Evolutionary conservation across 2,113 vertebrate species (phyloP), one percentile per base, ranked within the genome.

Genomic region (Macrotis lagotis): DNA sequence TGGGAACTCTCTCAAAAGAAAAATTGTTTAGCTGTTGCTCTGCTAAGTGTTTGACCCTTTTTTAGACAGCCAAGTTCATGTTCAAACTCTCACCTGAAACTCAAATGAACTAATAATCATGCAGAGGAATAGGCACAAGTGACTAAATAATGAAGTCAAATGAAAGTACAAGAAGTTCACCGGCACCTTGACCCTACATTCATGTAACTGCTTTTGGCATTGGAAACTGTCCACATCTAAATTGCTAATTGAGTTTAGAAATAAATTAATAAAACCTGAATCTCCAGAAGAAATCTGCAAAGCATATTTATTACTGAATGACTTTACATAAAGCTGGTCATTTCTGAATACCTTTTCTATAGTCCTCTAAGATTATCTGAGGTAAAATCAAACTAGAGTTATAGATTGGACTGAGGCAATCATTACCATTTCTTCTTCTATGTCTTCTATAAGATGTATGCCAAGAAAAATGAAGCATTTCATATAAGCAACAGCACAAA

Each of bases 211-310:
- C 25, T 93, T 93, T 90, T 92, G 93, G 89, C 93, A 97, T 95
- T 95, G 74, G 97, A 93, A 91, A 97, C 91, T 74, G 53, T 92
- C 96, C 50, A 95, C 96, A 74, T 3, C 96, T 98, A 97, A 97
- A 97, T 95, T 97, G 51, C 91, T 97, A 91, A 53, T 97, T 59
- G 94, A 95, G 97, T 98, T 97, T 96, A 96, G 53, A 96, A 95
- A 97, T 98, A 97, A 98, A 95, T 97, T 98, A 96, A 98, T 94
- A 93, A 97, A 98, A 96, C 31, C n/a, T 51, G 91, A 95, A 89
- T 96, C 48, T 97, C 91, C 24, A 96, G 96, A 97, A 93, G 91
- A 83, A 93, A 95, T 44, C n/a, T 83, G 37, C 7, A n/a, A 83
- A 83, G 1, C 44, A 6, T 83, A 83, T 44, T 8, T 83, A 83